A percentile compares a stretch with the other conserved stretches of the same genome.
Conservation (phyloP, 2,888 invertebrate species). For the Rosalia funebris region DNA sequence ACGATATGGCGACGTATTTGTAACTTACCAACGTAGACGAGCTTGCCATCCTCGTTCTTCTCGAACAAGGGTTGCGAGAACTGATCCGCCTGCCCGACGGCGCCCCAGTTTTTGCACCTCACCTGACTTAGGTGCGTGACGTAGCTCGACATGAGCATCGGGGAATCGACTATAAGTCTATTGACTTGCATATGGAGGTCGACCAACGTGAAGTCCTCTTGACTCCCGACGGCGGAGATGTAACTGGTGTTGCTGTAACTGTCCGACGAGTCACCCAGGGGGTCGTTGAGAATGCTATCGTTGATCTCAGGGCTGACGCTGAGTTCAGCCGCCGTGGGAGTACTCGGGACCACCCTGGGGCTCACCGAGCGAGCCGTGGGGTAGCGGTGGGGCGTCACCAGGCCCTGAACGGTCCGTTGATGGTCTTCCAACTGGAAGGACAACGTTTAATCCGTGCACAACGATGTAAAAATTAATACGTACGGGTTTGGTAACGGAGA, state of each 20-base stretch:
- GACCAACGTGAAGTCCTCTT: conserved; percentile 90
- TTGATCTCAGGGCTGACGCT: conserved; percentile 29
- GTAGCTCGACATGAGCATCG: conserved; percentile 94
- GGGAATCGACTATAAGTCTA: conserved; percentile 90
- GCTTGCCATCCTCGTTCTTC: conserved; percentile 76
- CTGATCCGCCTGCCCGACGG: conserved; percentile 77
- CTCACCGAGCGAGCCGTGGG: conserved; percentile 50
- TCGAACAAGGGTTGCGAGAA: conserved; percentile 85
- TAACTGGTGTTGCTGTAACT: conserved; percentile 87
- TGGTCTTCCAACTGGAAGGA: conserved; percentile 51
- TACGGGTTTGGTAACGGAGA: conserved; percentile 46
- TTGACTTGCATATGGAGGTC: conserved; percentile 91
- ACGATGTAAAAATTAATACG: no score
- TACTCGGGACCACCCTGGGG: conserved; percentile 40
- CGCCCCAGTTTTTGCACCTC: conserved; percentile 77
- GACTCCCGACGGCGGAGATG: conserved; percentile 91
- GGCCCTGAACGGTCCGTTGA: conserved; percentile 57
- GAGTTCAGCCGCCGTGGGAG: conserved; percentile 26
- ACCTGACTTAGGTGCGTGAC: conserved; percentile 90
- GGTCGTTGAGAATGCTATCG: conserved; percentile 43
- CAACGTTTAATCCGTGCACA: background rate
- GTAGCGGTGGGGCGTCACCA: conserved; percentile 60
- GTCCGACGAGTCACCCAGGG: conserved; percentile 71
- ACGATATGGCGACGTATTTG: conserved; percentile 1
- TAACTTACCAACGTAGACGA: conserved; percentile 76